Base-by-base conservation (phyloP, 2,113 vertebrate species). In the Vidua macroura region DNA sequence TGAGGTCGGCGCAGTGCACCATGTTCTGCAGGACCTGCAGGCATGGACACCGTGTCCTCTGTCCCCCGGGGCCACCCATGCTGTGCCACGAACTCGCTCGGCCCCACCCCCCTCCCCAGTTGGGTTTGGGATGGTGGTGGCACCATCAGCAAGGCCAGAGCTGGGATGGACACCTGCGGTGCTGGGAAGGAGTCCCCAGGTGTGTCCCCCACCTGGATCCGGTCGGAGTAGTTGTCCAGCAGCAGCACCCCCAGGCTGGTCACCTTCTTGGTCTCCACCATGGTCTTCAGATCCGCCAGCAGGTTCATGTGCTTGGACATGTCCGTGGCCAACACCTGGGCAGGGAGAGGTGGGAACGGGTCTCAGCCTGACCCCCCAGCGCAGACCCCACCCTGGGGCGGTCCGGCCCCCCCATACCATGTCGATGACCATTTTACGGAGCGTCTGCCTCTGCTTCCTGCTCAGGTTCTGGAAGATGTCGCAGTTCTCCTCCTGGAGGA, bases 261-360 rank as follows among this genome's bases (percentile, higher is more conserved):
- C 93, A 99, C 99, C 90, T 99, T 99, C 97, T 99, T 99, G n/a
- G 99, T 99, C 97, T 99, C 99, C 88, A 99, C 99, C 99, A 99
- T 99, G 37, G 99, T 99, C 95, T 99, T 99, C 83, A 99, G 97
- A 87, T 99, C 99, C 4, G 99, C 99, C 97, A 99, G 96, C 30
- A 99, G 97, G 87, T 98, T 99, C 99, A 99, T 99, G 97, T 99
- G 99, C 95, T 99, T 99, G 83, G 98, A 99, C 99, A 99, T 99
- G 91, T 99, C 99, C 1, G 99, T 99, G 67, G 99, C 99, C 91
- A 99, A 80, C 82, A 99, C 99, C 99, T 99, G 97, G 59, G 33
- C 14, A 27, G 10, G 56, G 59, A 0, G 13, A 41, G 37, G 17
- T 16, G 4, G 68, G 44, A 33, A 30, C 0, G 0, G 31, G 21